phyloP scores from a whole-genome alignment of 1,140 invertebrate species.

The Habropoda laboriosa region DNA sequence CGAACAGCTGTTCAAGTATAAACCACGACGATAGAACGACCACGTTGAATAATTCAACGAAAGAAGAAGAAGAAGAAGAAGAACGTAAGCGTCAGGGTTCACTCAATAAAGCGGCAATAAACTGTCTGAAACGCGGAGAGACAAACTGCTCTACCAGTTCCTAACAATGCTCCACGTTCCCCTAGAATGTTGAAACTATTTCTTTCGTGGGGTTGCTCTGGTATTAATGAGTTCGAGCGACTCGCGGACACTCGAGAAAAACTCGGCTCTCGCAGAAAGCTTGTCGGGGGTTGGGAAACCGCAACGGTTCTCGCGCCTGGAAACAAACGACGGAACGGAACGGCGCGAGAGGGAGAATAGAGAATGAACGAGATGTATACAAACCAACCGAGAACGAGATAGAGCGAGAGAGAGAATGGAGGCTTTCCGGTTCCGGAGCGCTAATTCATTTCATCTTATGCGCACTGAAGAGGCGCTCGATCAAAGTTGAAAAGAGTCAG shows the following conservation, averaged over 20 bases:
- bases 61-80: too few species aligned
- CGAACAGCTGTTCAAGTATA: background rate
- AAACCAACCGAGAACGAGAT: background rate
- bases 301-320: conserved; percentile 53
- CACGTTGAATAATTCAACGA: background rate
- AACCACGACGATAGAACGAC: background rate
- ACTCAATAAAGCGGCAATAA: background rate
- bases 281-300: conserved; percentile 22
- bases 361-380: background rate
- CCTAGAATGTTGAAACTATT: conserved; percentile 7
- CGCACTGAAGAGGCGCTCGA: conserved; percentile 79
- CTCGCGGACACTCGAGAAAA: conserved; percentile 36
- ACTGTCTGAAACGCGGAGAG: background rate
- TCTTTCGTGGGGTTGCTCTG: background rate
- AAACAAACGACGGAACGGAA: conserved; percentile 36
- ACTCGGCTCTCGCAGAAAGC: conserved; percentile 9
- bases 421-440: conserved; percentile 60
- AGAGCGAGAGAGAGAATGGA: conserved; percentile 19
- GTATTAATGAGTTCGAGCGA: conserved; percentile 48
- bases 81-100: background rate
- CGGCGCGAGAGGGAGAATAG: background rate
- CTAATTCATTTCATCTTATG: conserved; percentile 80
- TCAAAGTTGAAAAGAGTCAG: conserved; percentile 76
- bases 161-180: background rate
- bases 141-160: background rate